A percentile compares a stretch with the other conserved stretches of the same genome.
Evolutionary conservation across 92 coral and sea anemone genomes (phyloP).

Genomic region (Epizoanthus stellaris): DNA sequence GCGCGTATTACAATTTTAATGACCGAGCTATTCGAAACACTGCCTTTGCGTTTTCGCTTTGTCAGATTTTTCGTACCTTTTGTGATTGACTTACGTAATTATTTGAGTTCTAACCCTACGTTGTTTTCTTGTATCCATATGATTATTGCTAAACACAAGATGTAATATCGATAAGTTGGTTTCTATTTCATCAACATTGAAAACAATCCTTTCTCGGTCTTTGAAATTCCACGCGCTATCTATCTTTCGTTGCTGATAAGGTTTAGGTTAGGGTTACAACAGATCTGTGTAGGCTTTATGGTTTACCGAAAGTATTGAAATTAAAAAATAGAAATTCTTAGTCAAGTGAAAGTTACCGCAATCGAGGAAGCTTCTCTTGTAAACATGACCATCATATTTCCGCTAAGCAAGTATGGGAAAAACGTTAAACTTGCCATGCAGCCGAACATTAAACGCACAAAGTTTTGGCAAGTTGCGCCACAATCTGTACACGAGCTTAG

Average conservation of each 20-base stretch:
- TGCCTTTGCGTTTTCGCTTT: background rate
- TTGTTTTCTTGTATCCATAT: background rate
- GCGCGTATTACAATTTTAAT: slow-evolving; percentile 7
- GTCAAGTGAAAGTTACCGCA: background rate
- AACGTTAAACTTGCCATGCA: background rate
- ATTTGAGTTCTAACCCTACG: background rate
- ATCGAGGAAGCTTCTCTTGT: slow-evolving; percentile 23
- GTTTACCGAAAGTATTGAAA: background rate
- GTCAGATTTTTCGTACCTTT: background rate
- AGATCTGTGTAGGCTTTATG: background rate
- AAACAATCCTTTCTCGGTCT: slow-evolving; percentile 35
- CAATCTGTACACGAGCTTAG: background rate
- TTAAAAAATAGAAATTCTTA: background rate
- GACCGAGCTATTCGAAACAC: background rate
- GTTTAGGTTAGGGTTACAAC: background rate
- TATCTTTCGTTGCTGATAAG: slow-evolving; percentile 22
- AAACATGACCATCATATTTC: slow-evolving; percentile 19
- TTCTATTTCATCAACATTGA: slow-evolving; percentile 34
- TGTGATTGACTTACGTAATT: background rate
- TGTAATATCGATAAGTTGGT: slow-evolving; percentile 20
- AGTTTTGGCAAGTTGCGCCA: background rate
- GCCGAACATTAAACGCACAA: background rate
- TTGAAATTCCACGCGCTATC: slow-evolving; percentile 9
- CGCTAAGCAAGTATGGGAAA: slow-evolving; percentile 7
- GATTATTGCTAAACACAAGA: slow-evolving; percentile 11